phyloP scores from a whole-genome alignment of 2,888 invertebrate genomes.

The Lithophane socia region DNA sequence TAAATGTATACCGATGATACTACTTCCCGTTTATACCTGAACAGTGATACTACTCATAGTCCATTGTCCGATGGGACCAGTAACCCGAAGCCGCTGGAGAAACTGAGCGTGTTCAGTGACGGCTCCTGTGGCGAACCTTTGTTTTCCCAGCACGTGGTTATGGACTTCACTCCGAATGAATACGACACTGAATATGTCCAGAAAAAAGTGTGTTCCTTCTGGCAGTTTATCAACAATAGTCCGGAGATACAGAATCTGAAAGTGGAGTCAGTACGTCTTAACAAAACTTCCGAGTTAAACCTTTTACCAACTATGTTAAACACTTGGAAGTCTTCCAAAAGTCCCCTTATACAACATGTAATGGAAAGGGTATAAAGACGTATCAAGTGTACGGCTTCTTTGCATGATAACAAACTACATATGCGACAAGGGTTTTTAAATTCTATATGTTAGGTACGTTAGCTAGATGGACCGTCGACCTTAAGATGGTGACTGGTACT shows the following conservation, averaged over 20 bases:
- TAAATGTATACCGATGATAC: conserved; percentile 16
- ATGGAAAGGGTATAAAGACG: neutral
- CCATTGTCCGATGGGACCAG: conserved; percentile 11
- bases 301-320: neutral
- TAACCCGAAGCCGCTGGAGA: conserved; percentile 27
- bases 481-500: too few species aligned
- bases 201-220: conserved; percentile 72
- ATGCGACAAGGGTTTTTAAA: neutral
- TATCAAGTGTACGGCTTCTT: neutral
- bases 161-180: conserved; percentile 66
- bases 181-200: conserved; percentile 67
- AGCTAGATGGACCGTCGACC: too few species aligned
- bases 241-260: conserved; percentile 67
- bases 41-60: neutral
- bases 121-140: conserved; percentile 58
- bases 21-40: neutral
- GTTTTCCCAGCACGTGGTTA: conserved; percentile 23
- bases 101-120: conserved; percentile 38
- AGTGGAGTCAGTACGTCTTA: conserved; percentile 64
- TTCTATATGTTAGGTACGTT: neutral
- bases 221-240: conserved; percentile 67
- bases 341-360: neutral
- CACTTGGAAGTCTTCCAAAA: neutral
- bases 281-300: neutral
- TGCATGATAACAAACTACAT: neutral